A percentile compares a stretch with the other conserved stretches of the same genome.
Evolutionary conservation across 2,888 invertebrate species (phyloP).

Genomic region (Melitaea athalia): DNA sequence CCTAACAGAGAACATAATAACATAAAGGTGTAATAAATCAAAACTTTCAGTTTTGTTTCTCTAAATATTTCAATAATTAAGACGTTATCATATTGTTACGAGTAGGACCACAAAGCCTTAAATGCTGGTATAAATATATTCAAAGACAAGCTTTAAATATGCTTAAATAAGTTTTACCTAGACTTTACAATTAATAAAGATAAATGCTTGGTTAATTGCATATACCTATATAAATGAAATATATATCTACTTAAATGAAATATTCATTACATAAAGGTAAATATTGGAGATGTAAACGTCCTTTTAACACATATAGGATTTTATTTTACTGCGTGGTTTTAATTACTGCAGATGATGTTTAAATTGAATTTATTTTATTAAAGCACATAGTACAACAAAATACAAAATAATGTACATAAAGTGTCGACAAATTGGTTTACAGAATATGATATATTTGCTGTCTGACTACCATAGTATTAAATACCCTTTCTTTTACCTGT

Average conservation of each 20-base stretch:
- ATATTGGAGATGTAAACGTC: slow-evolving; percentile 5
- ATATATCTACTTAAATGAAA: not conserved
- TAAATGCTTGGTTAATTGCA: not conserved
- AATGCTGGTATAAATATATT: too few species aligned
- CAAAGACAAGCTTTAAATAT: too few species aligned
- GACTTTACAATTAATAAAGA: not conserved
- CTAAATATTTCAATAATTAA: too few species aligned
- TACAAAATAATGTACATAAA: not conserved
- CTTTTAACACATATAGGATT: slow-evolving; percentile 2
- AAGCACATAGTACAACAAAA: not conserved
- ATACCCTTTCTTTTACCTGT: too few species aligned
- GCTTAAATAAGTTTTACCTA: not conserved
- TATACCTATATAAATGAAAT: not conserved
- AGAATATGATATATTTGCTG: not conserved
- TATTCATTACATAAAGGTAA: slow-evolving; percentile 4
- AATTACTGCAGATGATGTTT: slow-evolving; percentile 13
- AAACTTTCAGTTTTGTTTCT: too few species aligned
- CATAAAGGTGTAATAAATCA: too few species aligned
- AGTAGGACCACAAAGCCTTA: too few species aligned
- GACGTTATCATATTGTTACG: too few species aligned
- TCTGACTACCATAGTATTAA: too few species aligned
- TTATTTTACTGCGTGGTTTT: slow-evolving; percentile 4
- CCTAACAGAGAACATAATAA: too few species aligned
- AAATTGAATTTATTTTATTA: slow-evolving; percentile 1
- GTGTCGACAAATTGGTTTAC: not conserved